Evolutionary conservation across 2,113 vertebrate species (phyloP).

Genomic region (Macroglossus sobrinus): DNA sequence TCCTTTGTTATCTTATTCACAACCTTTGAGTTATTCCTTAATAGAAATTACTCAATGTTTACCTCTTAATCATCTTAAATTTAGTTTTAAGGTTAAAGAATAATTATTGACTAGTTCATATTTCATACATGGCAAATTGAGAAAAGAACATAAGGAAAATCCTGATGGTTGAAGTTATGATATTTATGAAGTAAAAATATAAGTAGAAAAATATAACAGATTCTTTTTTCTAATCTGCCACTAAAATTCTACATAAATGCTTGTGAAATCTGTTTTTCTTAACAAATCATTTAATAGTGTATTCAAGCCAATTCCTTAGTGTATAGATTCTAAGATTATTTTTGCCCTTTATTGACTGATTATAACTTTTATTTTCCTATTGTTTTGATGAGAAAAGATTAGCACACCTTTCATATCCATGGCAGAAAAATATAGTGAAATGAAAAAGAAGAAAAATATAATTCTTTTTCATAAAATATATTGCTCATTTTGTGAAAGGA

Average conservation of each 20-base stretch:
- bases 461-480: neutral
- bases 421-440: constrained; percentile 35
- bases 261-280: neutral
- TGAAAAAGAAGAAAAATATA: neutral
- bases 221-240: neutral
- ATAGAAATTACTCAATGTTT: neutral
- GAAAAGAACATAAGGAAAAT: neutral
- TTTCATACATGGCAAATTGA: neutral
- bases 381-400: neutral
- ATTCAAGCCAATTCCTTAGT: neutral
- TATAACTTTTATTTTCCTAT: neutral
- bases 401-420: neutral
- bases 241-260: neutral
- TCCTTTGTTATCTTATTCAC: neutral
- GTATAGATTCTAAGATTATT: neutral
- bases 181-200: neutral
- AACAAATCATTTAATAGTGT: neutral
- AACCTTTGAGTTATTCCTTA: neutral
- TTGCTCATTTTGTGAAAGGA: neutral
- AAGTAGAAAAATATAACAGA: neutral
- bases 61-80: neutral
- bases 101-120: neutral
- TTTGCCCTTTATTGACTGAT: neutral
- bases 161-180: neutral
- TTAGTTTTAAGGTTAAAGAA: neutral